Base-by-base conservation (phyloP, 2,797 vertebrate genomes). In the Carcharodon carcharias region DNA sequence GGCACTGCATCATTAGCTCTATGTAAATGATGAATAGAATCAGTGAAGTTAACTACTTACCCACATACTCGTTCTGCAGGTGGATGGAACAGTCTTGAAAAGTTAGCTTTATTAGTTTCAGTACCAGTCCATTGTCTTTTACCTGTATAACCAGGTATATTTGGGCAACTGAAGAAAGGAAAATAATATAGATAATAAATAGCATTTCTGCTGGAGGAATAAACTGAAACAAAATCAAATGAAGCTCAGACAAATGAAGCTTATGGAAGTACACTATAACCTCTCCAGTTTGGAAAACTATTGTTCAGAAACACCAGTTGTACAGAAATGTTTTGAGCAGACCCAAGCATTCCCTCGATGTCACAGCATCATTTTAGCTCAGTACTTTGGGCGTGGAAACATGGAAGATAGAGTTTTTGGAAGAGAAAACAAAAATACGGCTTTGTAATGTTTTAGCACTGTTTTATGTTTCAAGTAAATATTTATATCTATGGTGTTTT, bases 81-180 rank as follows among this genome's bases (percentile, higher is more conserved):
- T 9, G 96, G 96, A 96, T 97, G 96, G 69, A 80, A 73, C 96
- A 97, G 96, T 96, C 97, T 96, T 77, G 97, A 97, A 96, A 98
- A 97, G 97, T 97, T 97, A 97, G 97, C 97, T 97, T 98, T 98
- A 97, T 96, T 97, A 0, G 97, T 97, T 95, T 98, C 97, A 96
- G 96, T 97, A 97, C 97, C 97, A 97, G 97, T 97, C 96, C 98
- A 98, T 96, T 97, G 97, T 97, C 98, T 98, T 97, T 97, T 98
- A 96, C 98, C 98, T 54, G 97, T 97, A 94, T 98, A 98, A 97
- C 98, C 98, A 97, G 98, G 98, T 96, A 98, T 98, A 97, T 98
- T 97, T 96, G 97, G 97, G 96, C 96, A 96, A 63, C 98, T 98
- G 97, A 96, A 97, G 97, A 96, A 97, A 97, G 97, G 96, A 97